phyloP scores from a whole-genome alignment of 2,888 invertebrate species.

The Eupithecia subfuscata region DNA sequence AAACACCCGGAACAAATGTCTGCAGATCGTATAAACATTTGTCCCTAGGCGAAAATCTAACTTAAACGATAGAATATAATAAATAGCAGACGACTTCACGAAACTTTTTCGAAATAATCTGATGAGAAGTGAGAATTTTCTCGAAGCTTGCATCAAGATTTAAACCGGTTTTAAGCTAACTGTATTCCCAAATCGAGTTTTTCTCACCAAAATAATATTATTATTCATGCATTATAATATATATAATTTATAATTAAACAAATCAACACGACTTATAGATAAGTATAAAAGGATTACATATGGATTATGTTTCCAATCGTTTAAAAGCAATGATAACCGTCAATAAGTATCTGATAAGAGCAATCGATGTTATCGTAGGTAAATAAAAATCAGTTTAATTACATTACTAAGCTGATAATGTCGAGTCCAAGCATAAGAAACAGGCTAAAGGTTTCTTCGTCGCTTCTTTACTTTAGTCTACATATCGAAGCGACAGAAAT shows the following conservation, averaged over 20 bases:
- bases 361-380: background rate
- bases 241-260: background rate
- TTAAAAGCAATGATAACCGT: background rate
- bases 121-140: background rate
- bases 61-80: too few relatives aligned
- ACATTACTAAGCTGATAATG: background rate
- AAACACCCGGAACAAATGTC: too few relatives aligned
- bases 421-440: background rate
- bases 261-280: background rate
- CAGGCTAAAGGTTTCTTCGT: too few relatives aligned
- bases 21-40: too few relatives aligned
- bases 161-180: background rate
- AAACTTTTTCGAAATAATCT: background rate
- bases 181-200: background rate
- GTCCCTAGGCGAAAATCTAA: too few relatives aligned
- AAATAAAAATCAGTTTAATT: conserved; percentile 1
- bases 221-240: background rate
- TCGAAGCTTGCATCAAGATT: background rate
- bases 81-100: background rate
- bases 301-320: background rate
- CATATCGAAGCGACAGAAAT: too few relatives aligned
- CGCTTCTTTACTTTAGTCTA: too few relatives aligned
- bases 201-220: background rate
- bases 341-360: background rate
- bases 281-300: background rate